Evolutionary conservation across 2,888 invertebrate genomes (phyloP).

Genomic region (Dryobotodes eremita): DNA sequence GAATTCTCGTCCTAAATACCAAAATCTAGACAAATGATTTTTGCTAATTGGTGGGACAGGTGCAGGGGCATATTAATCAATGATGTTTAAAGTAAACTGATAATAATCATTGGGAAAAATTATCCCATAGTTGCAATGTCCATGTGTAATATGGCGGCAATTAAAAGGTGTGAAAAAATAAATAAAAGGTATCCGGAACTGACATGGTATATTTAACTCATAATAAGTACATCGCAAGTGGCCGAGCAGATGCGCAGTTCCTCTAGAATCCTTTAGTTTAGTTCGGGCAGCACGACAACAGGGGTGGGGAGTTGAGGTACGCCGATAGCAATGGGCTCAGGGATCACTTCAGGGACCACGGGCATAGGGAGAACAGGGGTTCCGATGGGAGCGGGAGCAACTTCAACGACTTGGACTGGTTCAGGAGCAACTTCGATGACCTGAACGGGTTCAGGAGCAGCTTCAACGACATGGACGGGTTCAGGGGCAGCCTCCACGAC

Average conservation of each 20-base stretch:
- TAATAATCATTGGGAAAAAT: not conserved
- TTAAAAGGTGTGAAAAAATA: not conserved
- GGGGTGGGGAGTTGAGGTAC: slow-evolving; percentile 50
- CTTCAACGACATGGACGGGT: slow-evolving; percentile 33
- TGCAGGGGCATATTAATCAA: not conserved
- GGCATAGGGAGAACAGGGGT: slow-evolving; percentile 33
- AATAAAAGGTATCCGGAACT: slow-evolving; percentile 17
- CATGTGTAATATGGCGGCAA: no score
- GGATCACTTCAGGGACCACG: slow-evolving; percentile 7
- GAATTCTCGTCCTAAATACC: slow-evolving; percentile 9
- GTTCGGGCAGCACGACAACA: slow-evolving; percentile 41
- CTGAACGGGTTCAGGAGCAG: slow-evolving; percentile 38
- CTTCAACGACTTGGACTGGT: slow-evolving; percentile 38
- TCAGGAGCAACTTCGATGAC: slow-evolving; percentile 40
- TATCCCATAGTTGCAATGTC: not conserved
- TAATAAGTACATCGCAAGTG: slow-evolving; percentile 18
- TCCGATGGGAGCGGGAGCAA: slow-evolving; percentile 36
- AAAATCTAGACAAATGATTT: slow-evolving; percentile 24
- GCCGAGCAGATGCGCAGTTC: slow-evolving; percentile 36
- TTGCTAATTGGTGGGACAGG: not conserved
- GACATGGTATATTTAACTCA: slow-evolving; percentile 33
- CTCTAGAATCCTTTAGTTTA: slow-evolving; percentile 38
- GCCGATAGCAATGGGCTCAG: slow-evolving; percentile 49
- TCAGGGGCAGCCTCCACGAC: slow-evolving; percentile 25
- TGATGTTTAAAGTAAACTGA: not conserved